Base-by-base conservation (phyloP, 1,140 invertebrate species). In the Drosophila watanabei region DNA sequence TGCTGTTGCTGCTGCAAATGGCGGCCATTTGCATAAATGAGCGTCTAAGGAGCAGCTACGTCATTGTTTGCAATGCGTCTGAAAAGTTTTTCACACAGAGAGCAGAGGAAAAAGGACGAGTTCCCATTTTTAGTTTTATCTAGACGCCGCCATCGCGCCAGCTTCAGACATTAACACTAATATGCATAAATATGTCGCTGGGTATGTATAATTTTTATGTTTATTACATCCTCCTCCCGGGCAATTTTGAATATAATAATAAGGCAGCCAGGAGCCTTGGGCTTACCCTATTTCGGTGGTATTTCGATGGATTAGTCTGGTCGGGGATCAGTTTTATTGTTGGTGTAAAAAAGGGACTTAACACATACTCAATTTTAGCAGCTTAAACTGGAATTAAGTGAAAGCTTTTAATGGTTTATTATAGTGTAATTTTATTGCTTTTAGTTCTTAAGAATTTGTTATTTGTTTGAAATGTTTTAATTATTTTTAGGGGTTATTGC, bases 11-110 rank as follows among this genome's bases (percentile, higher is more conserved):
- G 52, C 64, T 56, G 62, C 56, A 79, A 72, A 79, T 82, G 80
- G 65, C 57, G 33, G 48, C 66, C 58, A 88, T 87, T 72, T 78
- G 71, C 79, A 85, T 82, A 69, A 66, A 86, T 71, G 62, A 63
- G 56, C 39, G 51, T 63, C 58, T 54, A 35, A 59, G 75, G 52
- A 64, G 48, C 68, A 71, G 62, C 83, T 86, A 71, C 85, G 78
- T 88, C 81, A 78, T 84, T 89, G 77, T 77, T 57, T 60, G 84
- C 68, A 73, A 59, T 61, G 63, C 41, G 85, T 85, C 85, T 85
- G 78, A 54, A 85, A 89, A 90, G 78, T 89, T 89, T 88, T 80
- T 39, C 30, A 16, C 20, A 18, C 24, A 24, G 24, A n/a, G 9
- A 16, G 13, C 1, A 13, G 5, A 13, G 24, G 18, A 16, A 13